phyloP scores from a whole-genome alignment of 2,888 invertebrate species.

The Drosophila sordidapex region DNA sequence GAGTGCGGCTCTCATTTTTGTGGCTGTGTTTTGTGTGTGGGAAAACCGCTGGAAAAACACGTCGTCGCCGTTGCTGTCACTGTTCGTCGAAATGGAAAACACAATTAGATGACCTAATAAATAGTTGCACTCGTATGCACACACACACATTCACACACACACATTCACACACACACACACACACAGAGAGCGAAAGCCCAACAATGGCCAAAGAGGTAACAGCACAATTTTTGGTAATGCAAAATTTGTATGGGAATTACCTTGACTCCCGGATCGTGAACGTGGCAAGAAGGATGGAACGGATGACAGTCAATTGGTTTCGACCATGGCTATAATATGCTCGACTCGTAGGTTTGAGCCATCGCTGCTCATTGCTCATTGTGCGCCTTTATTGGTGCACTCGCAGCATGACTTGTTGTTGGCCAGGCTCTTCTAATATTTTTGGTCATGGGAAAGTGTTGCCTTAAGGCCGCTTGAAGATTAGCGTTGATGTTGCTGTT shows the following conservation, averaged over 20 bases:
- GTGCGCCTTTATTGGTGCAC: slow-evolving; percentile 71
- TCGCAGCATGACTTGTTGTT: slow-evolving; percentile 67
- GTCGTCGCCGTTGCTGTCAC: slow-evolving; percentile 44
- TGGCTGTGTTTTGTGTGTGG: slow-evolving; percentile 53
- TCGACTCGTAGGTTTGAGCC: slow-evolving; percentile 23
- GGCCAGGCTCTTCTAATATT: slow-evolving; percentile 59
- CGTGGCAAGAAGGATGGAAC: slow-evolving; percentile 34
- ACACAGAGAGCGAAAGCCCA: slow-evolving; percentile 39
- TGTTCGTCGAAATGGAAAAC: slow-evolving; percentile 74
- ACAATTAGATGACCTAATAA: slow-evolving; percentile 83
- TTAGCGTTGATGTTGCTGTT: neutral
- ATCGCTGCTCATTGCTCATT: slow-evolving; percentile 42
- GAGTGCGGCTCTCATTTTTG: slow-evolving; percentile 26
- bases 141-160: slow-evolving; percentile 15
- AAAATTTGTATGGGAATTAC: slow-evolving; percentile 75
- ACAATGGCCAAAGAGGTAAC: slow-evolving; percentile 48
- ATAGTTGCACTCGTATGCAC: slow-evolving; percentile 67
- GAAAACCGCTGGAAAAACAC: slow-evolving; percentile 73
- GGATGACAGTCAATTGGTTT: slow-evolving; percentile 49
- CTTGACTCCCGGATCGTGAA: slow-evolving; percentile 68
- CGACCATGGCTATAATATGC: slow-evolving; percentile 26
- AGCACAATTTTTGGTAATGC: slow-evolving; percentile 64
- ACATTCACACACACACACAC: neutral
- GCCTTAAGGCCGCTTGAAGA: slow-evolving; percentile 27
- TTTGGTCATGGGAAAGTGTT: slow-evolving; percentile 77